Base-by-base conservation (phyloP, 1,140 invertebrate species). In the Drosophila rufa region DNA sequence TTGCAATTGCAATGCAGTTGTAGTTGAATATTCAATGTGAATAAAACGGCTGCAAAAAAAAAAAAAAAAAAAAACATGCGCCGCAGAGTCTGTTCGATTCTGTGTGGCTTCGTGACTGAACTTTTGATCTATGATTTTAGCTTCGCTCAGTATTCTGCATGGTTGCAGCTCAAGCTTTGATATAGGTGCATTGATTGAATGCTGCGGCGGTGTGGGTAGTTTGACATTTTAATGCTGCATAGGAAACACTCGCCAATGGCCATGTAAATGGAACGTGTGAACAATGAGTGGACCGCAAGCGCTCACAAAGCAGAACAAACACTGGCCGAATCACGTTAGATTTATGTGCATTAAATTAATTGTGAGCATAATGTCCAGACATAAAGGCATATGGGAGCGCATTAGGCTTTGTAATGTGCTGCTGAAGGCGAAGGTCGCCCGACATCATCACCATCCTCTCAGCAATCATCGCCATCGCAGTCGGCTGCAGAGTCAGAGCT, bases 191-290 rank as follows among this genome's bases (percentile, higher is more conserved):
- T 80, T 89, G 83, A 86, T 86, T 83, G 84, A 89, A 83, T 83
- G 62, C 70, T 45, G 27, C 17, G 48, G 17, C 80, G 60, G 66
- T 65, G 61, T 85, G 61, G 68, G 61, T 75, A 75, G 79, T 76
- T 89, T 86, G 83, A 86, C 83, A 86, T 86, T 86, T 86, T 80
- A 89, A 65, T 86, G 76, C 75, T 83, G 80, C 83, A 76, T 61
- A 80, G 84, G 66, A 86, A 86, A 86, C 66, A 83, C 80, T 65
- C 82, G 46, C 67, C 80, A 89, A 58, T 83, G 84, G 76, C 80
- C 76, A 86, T 77, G 80, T 86, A 86, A 86, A 86, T 86, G 80
- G 83, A 86, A 89, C 83, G 83, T 86, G 83, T 89, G 83, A 86
- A 86, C 83, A 89, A 89, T 70, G 80, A 76, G 65, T 65, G 62